Conservation (phyloP, 2,888 invertebrate genomes). For the Diplazon laetatorius region DNA sequence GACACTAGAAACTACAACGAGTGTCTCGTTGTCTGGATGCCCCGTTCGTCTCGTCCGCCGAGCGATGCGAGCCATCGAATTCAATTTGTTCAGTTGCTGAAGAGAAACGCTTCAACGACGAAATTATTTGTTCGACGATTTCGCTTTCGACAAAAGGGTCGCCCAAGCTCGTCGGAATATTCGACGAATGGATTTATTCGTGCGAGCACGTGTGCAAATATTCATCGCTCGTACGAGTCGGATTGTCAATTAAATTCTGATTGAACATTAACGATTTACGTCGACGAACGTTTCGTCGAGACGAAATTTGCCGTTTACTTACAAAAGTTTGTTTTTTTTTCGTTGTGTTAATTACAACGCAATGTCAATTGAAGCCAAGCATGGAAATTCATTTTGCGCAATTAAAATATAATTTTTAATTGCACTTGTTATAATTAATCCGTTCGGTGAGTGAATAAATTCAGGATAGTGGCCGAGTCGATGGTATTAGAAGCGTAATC, state of each 20-base stretch:
- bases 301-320: no score
- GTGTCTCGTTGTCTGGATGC: slow-evolving; percentile 10
- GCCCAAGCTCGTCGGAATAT: neutral
- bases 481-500: neutral
- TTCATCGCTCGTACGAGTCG: slow-evolving; percentile 39
- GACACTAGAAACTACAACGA: slow-evolving; percentile 22
- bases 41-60: neutral
- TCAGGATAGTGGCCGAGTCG: neutral
- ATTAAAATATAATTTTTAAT: no score
- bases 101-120: neutral
- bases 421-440: no score
- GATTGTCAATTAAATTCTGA: slow-evolving; percentile 56
- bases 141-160: slow-evolving; percentile 19
- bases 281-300: neutral
- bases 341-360: no score
- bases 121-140: slow-evolving; percentile 44
- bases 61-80: slow-evolving; percentile 26
- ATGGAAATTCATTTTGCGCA: no score
- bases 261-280: slow-evolving; percentile 43
- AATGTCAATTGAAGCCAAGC: no score
- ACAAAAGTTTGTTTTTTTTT: no score
- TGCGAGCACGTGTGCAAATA: slow-evolving; percentile 7
- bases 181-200: slow-evolving; percentile 30
- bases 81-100: slow-evolving; percentile 18
- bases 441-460: neutral